A percentile compares a stretch with the other conserved stretches of the same genome.
phyloP scores from a whole-genome alignment of 2,888 invertebrate species.

The Cyaniris semiargus region DNA sequence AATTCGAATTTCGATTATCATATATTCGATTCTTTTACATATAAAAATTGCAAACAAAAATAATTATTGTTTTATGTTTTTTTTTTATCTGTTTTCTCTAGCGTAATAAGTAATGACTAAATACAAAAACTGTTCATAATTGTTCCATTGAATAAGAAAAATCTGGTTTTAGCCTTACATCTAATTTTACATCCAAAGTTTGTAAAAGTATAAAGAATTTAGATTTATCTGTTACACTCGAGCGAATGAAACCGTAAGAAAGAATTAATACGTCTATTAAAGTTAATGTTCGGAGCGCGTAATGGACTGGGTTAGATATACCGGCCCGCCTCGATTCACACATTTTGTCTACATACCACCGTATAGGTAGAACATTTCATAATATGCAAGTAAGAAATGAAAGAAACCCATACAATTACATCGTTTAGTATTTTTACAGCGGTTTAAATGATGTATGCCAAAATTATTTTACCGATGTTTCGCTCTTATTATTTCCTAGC shows the following conservation, averaged over 20 bases:
- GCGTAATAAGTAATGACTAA: not conserved
- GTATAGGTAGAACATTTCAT: too few relatives aligned
- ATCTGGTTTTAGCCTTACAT: not conserved
- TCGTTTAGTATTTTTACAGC: not conserved
- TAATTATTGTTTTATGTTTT: not conserved
- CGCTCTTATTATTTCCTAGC: not conserved
- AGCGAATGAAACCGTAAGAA: conserved; percentile 44
- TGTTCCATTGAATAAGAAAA: not conserved
- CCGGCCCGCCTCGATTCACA: not conserved
- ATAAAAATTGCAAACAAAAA: not conserved
- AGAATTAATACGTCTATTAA: conserved; percentile 36
- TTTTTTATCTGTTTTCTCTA: not conserved
- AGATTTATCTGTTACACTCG: conserved; percentile 18
- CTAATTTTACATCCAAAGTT: not conserved
- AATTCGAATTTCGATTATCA: not conserved
- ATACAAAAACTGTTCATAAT: not conserved
- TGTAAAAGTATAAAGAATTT: not conserved
- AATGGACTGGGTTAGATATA: conserved; percentile 28
- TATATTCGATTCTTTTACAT: not conserved
- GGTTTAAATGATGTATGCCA: not conserved
- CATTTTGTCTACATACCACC: not conserved
- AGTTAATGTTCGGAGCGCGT: conserved; percentile 27
- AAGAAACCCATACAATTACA: too few relatives aligned
- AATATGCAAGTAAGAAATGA: too few relatives aligned
- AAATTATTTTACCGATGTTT: not conserved